Evolutionary conservation across 2,888 invertebrate genomes (phyloP), one percentile per base, ranked within the genome.

Genomic region (Ommatoiulus sabulosus): DNA sequence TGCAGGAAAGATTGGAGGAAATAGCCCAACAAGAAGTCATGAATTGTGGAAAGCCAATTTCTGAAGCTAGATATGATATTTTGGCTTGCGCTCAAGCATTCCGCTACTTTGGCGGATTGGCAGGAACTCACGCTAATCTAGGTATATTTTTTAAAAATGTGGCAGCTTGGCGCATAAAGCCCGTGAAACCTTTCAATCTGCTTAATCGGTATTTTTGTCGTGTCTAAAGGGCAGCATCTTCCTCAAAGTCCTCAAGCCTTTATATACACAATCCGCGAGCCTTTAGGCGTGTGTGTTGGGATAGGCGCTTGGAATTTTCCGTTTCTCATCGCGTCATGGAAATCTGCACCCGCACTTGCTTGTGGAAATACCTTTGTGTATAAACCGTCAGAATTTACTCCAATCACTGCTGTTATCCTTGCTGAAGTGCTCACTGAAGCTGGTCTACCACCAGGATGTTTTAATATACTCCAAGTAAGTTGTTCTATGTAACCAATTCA

Each of bases 241-340:
- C 92, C 92, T 0, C 91, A 94, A 35, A 90, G 92, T 43, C 91
- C 91, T 57, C 93, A 93, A 0, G 93, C 92, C 86, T 94, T 94
- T 92, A 93, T 93, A 12, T 93, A 93, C 91, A 94, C 94, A 3
- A 91, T 93, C 6, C 90, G 93, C 24, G 94, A 94, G 90, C 94
- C 94, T 1, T 91, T 94, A 12, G 94, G 94, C 2, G 94, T 94
- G 2, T 93, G 94, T 43, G 94, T 92, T 3, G 94, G 93, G 15
- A 93, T 94, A 84, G 94, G 94, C 5, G 94, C 94, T 1, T 94
- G 94, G 94, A 94, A 94, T 91, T 94, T 93, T 91, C 94, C 94
- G 1, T 93, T 94, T 90, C 94, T 93, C 88, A 91, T 91, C 8
- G 91, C 91, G 87, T 90, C 91, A 8, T 92, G 92, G 92, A 92